phyloP scores from a whole-genome alignment of 2,113 vertebrate genomes.

The Grammomys surdaster region DNA sequence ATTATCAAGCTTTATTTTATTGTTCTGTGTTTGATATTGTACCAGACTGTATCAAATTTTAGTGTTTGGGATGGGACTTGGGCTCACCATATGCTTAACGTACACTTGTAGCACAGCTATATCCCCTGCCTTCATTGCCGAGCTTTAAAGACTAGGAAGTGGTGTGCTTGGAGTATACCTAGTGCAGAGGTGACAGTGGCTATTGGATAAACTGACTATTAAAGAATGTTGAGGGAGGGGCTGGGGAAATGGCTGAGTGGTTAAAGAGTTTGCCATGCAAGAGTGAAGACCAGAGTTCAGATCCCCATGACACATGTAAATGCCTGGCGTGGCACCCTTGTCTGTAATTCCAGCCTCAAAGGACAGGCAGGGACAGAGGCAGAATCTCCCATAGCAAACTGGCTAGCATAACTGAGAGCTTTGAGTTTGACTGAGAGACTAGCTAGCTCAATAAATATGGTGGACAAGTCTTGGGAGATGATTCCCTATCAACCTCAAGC shows the following conservation, averaged over 20 bases:
- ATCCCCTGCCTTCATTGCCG: neutral
- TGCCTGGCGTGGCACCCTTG: neutral
- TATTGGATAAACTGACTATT: neutral
- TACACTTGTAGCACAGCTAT: neutral
- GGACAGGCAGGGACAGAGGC: neutral
- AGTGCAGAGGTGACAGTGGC: neutral
- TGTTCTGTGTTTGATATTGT: neutral
- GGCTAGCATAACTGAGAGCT: neutral
- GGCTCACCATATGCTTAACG: neutral
- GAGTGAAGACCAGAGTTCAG: neutral
- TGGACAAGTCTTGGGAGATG: neutral
- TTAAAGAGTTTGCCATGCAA: neutral
- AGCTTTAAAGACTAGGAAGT: conserved; percentile 37
- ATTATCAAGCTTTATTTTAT: conserved; percentile 33
- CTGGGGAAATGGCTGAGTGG: neutral
- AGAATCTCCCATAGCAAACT: neutral
- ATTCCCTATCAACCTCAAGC: neutral
- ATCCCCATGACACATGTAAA: neutral
- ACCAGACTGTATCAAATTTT: neutral
- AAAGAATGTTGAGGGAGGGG: neutral
- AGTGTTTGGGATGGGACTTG: neutral
- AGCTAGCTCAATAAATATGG: neutral
- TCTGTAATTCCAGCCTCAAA: neutral
- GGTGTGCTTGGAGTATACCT: neutral
- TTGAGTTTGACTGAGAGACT: neutral